phyloP scores from a whole-genome alignment of 2,888 invertebrate species.

The Agonopterix arenella region DNA sequence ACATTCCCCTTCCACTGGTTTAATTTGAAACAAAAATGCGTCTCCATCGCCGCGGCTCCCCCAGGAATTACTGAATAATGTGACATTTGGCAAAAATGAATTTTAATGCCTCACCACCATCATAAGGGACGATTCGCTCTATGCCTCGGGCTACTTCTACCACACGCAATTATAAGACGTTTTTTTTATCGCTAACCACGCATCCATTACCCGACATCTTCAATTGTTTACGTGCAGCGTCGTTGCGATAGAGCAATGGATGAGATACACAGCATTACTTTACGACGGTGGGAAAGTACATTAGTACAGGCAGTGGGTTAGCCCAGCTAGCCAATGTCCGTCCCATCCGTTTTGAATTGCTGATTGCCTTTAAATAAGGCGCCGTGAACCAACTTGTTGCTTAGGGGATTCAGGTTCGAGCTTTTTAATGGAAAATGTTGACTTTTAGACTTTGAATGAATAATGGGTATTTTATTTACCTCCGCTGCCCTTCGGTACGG shows the following conservation, averaged over 20 bases:
- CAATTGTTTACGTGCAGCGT: no score
- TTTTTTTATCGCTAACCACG: no score
- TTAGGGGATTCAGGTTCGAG: conserved; percentile 25
- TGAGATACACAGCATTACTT: background rate
- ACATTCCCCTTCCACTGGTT: background rate
- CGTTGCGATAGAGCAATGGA: background rate
- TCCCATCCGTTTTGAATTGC: conserved; percentile 37
- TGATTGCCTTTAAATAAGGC: conserved; percentile 39
- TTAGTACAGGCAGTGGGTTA: background rate
- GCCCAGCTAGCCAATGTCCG: conserved; percentile 25
- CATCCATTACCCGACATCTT: no score
- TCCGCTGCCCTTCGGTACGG: conserved; percentile 1
- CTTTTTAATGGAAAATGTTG: conserved; percentile 44
- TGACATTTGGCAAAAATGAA: conserved; percentile 44
- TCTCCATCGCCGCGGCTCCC: conserved; percentile 11
- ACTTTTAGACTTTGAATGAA: conserved; percentile 35
- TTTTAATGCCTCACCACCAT: conserved; percentile 31
- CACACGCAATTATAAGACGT: background rate
- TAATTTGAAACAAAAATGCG: conserved; percentile 16
- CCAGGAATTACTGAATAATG: conserved; percentile 29
- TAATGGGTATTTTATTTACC: conserved; percentile 25
- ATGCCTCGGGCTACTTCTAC: conserved; percentile 4
- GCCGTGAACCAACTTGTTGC: conserved; percentile 38
- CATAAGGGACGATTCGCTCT: conserved; percentile 15
- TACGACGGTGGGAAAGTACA: background rate